phyloP scores from a whole-genome alignment of 2,888 invertebrate species.

The Allacma fusca region DNA sequence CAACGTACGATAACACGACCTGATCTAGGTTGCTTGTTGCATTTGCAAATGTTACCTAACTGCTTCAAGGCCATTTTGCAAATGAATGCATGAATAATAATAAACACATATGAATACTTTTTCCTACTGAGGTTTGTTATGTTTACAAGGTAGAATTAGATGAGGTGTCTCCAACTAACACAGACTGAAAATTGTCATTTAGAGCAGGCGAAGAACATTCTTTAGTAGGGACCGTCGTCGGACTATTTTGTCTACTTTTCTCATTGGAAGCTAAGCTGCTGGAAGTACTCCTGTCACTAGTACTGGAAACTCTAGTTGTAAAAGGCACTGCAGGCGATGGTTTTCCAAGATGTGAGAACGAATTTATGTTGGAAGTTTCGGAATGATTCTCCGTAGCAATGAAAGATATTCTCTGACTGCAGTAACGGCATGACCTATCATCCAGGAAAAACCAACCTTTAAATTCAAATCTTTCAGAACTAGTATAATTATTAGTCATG shows the following conservation, averaged over 20 bases:
- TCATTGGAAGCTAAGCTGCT: slow-evolving; percentile 39
- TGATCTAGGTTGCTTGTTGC: no score
- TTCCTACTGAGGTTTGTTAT: background rate
- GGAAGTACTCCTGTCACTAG: slow-evolving; percentile 34
- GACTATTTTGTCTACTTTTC: slow-evolving; percentile 32
- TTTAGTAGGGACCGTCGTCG: slow-evolving; percentile 12
- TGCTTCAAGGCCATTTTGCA: no score
- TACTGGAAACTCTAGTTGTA: background rate
- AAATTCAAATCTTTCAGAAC: no score
- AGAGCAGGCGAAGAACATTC: background rate
- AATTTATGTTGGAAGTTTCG: slow-evolving; percentile 29
- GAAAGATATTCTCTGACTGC: slow-evolving; percentile 44
- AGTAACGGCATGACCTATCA: slow-evolving; percentile 38
- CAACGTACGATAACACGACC: no score
- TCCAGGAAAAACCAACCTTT: background rate
- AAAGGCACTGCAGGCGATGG: background rate
- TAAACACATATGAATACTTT: no score
- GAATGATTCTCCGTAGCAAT: slow-evolving; percentile 36
- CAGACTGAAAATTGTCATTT: background rate
- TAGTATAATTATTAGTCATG: no score
- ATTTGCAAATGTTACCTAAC: no score
- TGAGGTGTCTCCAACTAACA: background rate
- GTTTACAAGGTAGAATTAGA: background rate
- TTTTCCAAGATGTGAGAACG: background rate
- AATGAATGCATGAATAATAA: no score